These are phyloP conservation scores for Himalopsyche anomala DNA, from an alignment of 2,888 invertebrate genomes.

Conservation along the genomic window DNA sequence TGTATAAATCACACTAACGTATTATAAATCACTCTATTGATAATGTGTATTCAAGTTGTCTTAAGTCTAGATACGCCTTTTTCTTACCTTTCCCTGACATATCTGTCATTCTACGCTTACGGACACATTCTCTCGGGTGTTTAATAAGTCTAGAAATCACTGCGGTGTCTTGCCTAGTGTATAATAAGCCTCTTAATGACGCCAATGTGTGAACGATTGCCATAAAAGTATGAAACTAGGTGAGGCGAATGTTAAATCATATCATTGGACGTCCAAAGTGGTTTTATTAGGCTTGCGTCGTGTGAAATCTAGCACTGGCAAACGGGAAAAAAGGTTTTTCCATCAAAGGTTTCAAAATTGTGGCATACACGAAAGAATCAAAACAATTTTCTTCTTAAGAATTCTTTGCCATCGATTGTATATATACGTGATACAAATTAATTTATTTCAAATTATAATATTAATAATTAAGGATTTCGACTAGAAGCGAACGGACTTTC, in stretches of 20 bases:
- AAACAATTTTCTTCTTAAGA: no score
- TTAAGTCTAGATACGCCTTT: background rate
- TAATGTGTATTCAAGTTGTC: background rate
- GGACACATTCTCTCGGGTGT: conserved; percentile 9
- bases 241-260: conserved; percentile 46
- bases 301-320: conserved; percentile 46
- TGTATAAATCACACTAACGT: background rate
- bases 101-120: background rate
- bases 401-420: no score
- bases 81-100: background rate
- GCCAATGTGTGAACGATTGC: conserved; percentile 42
- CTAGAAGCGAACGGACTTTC: no score
- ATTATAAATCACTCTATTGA: no score
- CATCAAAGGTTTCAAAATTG: no score
- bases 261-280: conserved; percentile 45
- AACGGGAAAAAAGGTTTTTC: background rate
- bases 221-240: conserved; percentile 33
- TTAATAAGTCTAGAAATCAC: conserved; percentile 39
- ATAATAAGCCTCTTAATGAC: conserved; percentile 46
- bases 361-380: no score
- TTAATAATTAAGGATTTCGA: no score
- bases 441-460: no score
- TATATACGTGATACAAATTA: no score
- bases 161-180: background rate
- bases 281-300: conserved; percentile 31